A percentile compares a stretch with the other conserved stretches of the same genome.
Conservation (phyloP, 2,113 vertebrate genomes). For the Chrysemys picta region DNA sequence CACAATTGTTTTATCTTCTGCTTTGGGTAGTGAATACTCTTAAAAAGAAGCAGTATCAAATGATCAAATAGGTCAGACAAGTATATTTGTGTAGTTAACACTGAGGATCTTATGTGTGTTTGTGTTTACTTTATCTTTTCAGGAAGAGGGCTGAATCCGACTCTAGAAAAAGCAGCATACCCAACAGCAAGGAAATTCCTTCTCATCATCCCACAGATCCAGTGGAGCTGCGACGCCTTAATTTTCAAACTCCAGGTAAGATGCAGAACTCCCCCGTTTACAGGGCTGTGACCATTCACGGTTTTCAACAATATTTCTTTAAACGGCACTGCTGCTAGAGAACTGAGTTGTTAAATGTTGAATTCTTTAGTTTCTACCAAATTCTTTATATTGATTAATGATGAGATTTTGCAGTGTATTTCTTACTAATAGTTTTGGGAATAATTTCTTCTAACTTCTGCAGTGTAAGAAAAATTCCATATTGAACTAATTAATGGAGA, state of each 20-base stretch:
- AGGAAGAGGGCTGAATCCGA: constrained; percentile 98
- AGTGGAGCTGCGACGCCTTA: constrained; percentile 95
- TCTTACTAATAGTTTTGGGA: not conserved
- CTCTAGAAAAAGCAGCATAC: constrained; percentile 96
- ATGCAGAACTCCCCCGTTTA: not conserved
- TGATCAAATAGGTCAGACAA: not conserved
- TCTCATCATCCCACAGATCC: constrained; percentile 97
- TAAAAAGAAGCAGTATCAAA: not conserved
- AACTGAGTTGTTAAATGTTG: not conserved
- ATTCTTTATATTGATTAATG: not conserved
- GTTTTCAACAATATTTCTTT: not conserved
- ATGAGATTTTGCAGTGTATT: not conserved
- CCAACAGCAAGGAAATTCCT: constrained; percentile 95
- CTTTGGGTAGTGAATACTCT: not conserved
- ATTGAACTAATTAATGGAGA: not conserved
- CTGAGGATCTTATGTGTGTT: fast-evolving
- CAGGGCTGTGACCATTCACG: not conserved
- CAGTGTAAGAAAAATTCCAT: not conserved
- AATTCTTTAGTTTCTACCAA: not conserved
- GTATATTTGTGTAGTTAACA: constrained; percentile 11
- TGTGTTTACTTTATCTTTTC: constrained; percentile 39
- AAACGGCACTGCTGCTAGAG: not conserved
- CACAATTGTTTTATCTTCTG: not conserved
- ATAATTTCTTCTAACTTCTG: not conserved
- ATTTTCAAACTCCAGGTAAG: constrained; percentile 98